Conservation (phyloP, 92 coral and sea anemone genomes). For the Hydrozoanthus gracilis region DNA sequence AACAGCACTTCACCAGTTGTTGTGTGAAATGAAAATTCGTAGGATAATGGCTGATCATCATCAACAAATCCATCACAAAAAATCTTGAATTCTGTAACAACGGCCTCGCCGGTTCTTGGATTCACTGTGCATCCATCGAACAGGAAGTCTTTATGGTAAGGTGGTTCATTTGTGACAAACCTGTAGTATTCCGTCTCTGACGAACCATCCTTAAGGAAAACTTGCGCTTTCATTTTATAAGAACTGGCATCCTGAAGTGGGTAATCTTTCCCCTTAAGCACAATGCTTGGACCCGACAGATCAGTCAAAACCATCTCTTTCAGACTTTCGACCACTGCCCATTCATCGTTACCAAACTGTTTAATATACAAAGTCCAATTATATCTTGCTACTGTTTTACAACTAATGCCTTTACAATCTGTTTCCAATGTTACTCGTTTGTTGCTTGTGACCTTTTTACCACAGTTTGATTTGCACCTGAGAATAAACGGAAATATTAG, state of each 20-base stretch:
- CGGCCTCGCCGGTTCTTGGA: conserved; percentile 67
- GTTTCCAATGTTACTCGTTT: conserved; percentile 64
- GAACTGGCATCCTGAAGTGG: conserved; percentile 31
- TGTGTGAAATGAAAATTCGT: conserved; percentile 81
- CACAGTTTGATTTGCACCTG: conserved; percentile 74
- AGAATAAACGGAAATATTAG: background rate
- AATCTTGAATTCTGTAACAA: conserved; percentile 68
- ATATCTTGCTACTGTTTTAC: conserved; percentile 61
- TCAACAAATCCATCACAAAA: conserved; percentile 66
- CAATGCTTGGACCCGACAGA: conserved; percentile 68
- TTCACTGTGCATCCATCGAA: conserved; percentile 51
- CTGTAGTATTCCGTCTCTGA: conserved; percentile 57
- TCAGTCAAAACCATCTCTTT: conserved; percentile 63
- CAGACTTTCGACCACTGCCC: conserved; percentile 57
- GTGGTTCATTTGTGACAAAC: conserved; percentile 69
- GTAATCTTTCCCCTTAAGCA: conserved; percentile 48
- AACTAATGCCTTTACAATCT: conserved; percentile 69
- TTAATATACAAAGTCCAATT: conserved; percentile 66
- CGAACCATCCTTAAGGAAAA: conserved; percentile 45
- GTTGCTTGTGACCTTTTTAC: conserved; percentile 64
- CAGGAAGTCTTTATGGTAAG: conserved; percentile 5
- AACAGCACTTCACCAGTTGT: conserved; percentile 73
- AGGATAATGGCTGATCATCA: conserved; percentile 74
- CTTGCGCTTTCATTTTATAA: conserved; percentile 52
- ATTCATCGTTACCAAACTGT: conserved; percentile 31